These are phyloP conservation scores for Bubo blakistoni DNA, from an alignment of 2,113 vertebrate genomes.

Conservation along the genomic window DNA sequence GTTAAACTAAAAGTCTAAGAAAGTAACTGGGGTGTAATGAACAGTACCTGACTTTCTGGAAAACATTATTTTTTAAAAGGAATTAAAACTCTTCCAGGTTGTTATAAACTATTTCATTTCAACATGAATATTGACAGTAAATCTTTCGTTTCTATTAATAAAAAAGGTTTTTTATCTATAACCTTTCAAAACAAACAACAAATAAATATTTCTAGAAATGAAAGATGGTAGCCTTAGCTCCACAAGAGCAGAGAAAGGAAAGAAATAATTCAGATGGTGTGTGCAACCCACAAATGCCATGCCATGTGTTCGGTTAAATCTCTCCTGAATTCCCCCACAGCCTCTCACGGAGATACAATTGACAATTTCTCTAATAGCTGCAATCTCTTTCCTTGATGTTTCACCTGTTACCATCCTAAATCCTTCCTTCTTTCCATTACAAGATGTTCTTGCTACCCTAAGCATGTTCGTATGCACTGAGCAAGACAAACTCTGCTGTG, in stretches of 20 bases:
- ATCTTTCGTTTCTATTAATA: neutral
- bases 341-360: neutral
- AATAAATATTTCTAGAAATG: neutral
- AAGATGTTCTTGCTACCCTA: neutral
- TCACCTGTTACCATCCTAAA: neutral
- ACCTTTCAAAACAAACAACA: neutral
- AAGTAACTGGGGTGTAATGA: neutral
- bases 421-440: neutral
- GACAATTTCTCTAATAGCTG: neutral
- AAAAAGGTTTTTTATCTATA: neutral
- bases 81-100: neutral
- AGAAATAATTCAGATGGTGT: neutral
- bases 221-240: neutral
- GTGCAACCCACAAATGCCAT: neutral
- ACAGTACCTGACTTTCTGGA: neutral
- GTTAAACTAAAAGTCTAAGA: neutral
- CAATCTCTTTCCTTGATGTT: neutral
- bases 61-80: neutral
- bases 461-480: rapidly evolving
- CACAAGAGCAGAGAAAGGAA: neutral
- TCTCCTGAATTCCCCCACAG: neutral
- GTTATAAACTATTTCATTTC: neutral
- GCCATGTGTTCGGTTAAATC: neutral
- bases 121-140: neutral
- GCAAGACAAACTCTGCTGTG: neutral